These are phyloP conservation scores for Lissonota sp. DNA, from an alignment of 2,888 invertebrate species.

Conservation along the genomic window DNA sequence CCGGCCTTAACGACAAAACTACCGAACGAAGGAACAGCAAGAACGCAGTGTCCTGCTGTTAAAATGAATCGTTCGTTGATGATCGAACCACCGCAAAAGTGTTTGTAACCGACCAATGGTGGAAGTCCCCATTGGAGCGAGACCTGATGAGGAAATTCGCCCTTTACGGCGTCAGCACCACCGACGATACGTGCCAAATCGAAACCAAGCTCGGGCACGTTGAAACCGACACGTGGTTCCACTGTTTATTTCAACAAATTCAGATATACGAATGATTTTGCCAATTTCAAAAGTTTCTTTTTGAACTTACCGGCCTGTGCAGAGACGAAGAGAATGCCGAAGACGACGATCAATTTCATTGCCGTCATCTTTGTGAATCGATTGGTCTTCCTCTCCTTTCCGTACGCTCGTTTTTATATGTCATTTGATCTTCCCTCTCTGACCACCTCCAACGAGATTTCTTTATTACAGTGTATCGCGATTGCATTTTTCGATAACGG, in stretches of 20 bases:
- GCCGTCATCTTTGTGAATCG: conserved; percentile 60
- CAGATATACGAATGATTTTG: background rate
- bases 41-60: conserved; percentile 83
- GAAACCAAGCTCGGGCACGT: conserved; percentile 44
- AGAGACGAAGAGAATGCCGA: conserved; percentile 62
- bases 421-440: no score
- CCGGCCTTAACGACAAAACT: conserved; percentile 84
- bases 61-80: conserved; percentile 81
- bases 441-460: no score
- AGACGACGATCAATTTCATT: conserved; percentile 63
- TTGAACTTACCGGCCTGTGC: conserved; percentile 70
- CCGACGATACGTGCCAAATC: conserved; percentile 68
- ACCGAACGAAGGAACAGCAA: conserved; percentile 77
- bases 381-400: no score
- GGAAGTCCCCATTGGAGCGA: conserved; percentile 81
- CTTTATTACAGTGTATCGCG: no score
- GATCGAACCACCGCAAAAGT: conserved; percentile 84
- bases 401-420: no score
- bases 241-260: conserved; percentile 11
- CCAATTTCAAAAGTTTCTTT: background rate
- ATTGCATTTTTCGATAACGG: no score
- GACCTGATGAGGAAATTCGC: conserved; percentile 83
- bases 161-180: conserved; percentile 77
- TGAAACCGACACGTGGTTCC: conserved; percentile 61
- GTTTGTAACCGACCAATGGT: conserved; percentile 68